Base-by-base conservation (phyloP, 2,113 vertebrate species). In the Monopterus albus region DNA sequence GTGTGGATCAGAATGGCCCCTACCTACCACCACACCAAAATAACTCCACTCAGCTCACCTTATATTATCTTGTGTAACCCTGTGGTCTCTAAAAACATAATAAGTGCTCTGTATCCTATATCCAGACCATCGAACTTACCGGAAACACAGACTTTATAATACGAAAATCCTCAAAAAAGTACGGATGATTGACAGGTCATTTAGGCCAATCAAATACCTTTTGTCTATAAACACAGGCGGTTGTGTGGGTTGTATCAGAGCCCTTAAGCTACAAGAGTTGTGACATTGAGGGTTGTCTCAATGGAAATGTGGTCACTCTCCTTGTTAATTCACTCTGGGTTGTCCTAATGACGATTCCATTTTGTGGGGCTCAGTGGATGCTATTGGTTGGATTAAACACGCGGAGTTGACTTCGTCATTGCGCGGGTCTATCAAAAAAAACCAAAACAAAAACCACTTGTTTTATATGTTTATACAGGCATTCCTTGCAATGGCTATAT, bases 361-460 rank as follows among this genome's bases (percentile, higher is more conserved):
- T 0, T 35, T 1, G n/a, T 46, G n/a, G 9, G 17, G 2, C 2
- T 47, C 4, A 0, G 1, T 14, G 20, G 9, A 58, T 28, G 0
- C 75, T 18, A 90, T 91, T 91, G 90, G 90, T 40, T 33, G 1
- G 28, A 72, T 91, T 68, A 42, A 91, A 91, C 78, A 25, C 4
- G 12, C 46, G 38, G 40, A 38, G 11, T 29, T 65, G 61, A 78
- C 73, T 29, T 53, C 9, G 0, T 26, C 51, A 66, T 40, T 47
- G 88, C 90, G 90, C 90, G 90, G 86, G 84, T 75, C 58, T 89
- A 74, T 91, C 85, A 85, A 91, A 89, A 87, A 86, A n/a, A n/a
- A n/a, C n/a, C n/a, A n/a, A n/a, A 66, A n/a, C n/a, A n/a, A n/a
- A n/a, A 75, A 61, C 25, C 23, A 18, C 45, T 12, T 20, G 5